Evolutionary conservation across 2,113 vertebrate species (phyloP).

Genomic region (Hymenochirus boettgeri): DNA sequence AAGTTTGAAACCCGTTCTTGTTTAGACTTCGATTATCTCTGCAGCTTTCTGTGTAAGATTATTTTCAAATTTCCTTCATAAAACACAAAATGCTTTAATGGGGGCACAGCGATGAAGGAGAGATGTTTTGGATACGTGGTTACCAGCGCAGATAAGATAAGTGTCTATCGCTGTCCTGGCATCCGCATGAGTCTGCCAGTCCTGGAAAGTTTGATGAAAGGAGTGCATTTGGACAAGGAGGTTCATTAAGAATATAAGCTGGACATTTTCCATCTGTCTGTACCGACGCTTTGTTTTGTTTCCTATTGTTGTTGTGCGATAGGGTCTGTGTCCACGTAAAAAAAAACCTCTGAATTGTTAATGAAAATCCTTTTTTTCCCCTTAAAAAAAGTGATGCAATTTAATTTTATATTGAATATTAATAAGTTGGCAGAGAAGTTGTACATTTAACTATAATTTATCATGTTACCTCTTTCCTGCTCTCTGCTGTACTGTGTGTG

Average conservation of each 20-base stretch:
- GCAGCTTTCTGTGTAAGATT: conserved; percentile 57
- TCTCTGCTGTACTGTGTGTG: conserved; percentile 52
- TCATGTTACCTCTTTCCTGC: conserved; percentile 55
- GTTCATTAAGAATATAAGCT: conserved; percentile 74
- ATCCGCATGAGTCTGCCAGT: conserved; percentile 57
- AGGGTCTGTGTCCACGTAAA: conserved; percentile 51
- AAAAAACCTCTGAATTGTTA: conserved; percentile 38
- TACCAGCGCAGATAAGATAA: conserved; percentile 61
- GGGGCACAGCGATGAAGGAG: conserved; percentile 57
- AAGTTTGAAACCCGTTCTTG: conserved; percentile 48
- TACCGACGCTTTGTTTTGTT: conserved; percentile 63
- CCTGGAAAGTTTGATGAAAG: conserved; percentile 80
- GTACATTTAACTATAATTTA: conserved; percentile 51
- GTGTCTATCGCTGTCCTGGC: conserved; percentile 62
- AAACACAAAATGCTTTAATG: conserved; percentile 53
- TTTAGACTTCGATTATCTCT: conserved; percentile 64
- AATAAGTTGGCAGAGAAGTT: conserved; percentile 51
- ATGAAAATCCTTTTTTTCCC: conserved; percentile 29
- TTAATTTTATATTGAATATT: conserved; percentile 47
- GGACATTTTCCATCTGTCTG: conserved; percentile 70
- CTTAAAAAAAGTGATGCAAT: conserved; percentile 53
- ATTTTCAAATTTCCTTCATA: conserved; percentile 58
- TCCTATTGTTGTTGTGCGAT: conserved; percentile 44
- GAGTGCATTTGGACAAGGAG: conserved; percentile 73
- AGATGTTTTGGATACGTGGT: conserved; percentile 60